These are phyloP conservation scores for Amblyornis subalaris DNA, from an alignment of 2,113 vertebrate genomes.

Conservation along the genomic window DNA sequence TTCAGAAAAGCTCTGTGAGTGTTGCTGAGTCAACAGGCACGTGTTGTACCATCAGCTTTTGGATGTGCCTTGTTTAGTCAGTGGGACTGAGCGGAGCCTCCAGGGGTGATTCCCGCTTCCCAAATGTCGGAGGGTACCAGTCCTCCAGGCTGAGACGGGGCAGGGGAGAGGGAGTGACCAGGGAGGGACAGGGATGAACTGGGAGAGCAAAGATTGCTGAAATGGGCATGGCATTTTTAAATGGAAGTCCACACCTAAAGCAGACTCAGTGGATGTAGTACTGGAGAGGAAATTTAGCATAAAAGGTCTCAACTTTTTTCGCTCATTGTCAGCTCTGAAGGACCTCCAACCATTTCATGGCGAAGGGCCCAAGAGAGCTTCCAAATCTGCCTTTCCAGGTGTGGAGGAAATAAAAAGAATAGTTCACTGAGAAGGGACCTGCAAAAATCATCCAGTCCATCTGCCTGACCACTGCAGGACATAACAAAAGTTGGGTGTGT, in stretches of 20 bases:
- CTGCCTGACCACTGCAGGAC: not conserved
- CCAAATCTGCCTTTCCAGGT: not conserved
- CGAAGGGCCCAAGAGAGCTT: not conserved
- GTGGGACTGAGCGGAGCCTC: not conserved
- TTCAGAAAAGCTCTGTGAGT: not conserved
- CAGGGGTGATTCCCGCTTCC: not conserved
- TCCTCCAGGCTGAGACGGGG: not conserved
- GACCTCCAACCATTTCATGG: no score
- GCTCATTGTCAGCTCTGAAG: not conserved
- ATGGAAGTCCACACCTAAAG: not conserved
- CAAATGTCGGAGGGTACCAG: not conserved
- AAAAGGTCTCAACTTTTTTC: not conserved
- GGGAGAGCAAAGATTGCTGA: not conserved
- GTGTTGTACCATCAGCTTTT: not conserved
- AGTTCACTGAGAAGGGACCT: not conserved
- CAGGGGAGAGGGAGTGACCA: not conserved
- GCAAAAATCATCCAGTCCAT: not conserved
- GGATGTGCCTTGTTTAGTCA: not conserved
- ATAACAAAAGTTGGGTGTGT: not conserved
- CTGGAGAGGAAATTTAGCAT: not conserved
- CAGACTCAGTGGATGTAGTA: not conserved
- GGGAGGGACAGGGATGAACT: not conserved
- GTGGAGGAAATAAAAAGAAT: not conserved
- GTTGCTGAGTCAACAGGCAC: not conserved
- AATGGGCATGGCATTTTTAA: not conserved